These are phyloP conservation scores for Sitta carolinensis DNA, from an alignment of 2,797 vertebrate species.

Conservation along the genomic window DNA sequence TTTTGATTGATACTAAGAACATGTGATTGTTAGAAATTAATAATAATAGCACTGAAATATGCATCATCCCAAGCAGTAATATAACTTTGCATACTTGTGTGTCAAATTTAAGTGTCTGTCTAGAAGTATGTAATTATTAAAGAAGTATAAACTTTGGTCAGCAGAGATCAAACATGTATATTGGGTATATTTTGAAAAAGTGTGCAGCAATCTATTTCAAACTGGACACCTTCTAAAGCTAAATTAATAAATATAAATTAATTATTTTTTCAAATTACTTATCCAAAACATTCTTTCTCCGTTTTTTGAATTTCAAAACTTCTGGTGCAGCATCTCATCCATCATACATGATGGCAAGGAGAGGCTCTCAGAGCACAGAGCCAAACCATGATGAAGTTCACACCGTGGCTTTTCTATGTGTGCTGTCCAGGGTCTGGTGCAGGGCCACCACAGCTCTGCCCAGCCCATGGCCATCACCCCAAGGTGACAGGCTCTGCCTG, in stretches of 20 bases:
- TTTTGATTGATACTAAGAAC: slow-evolving; percentile 29
- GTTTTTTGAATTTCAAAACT: neutral
- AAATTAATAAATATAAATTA: neutral
- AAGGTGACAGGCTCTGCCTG: neutral
- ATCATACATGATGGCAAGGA: accelerated
- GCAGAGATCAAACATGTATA: neutral
- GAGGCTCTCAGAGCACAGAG: neutral
- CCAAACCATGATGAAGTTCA: neutral
- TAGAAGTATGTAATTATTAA: neutral
- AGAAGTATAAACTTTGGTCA: neutral
- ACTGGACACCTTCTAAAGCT: neutral
- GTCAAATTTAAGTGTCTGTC: neutral
- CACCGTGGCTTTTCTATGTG: neutral
- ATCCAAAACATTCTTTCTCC: neutral
- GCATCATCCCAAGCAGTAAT: neutral
- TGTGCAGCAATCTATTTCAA: neutral
- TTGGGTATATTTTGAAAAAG: neutral
- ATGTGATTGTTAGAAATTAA: neutral
- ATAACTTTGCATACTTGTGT: neutral
- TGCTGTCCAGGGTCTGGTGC: neutral
- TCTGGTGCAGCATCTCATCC: neutral
- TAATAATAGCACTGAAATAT: neutral
- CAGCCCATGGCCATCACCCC: neutral
- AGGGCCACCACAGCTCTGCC: neutral
- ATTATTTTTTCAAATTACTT: neutral